Evolutionary conservation across 2,888 invertebrate genomes (phyloP).

Genomic region (Synanthedon formicaeformis): DNA sequence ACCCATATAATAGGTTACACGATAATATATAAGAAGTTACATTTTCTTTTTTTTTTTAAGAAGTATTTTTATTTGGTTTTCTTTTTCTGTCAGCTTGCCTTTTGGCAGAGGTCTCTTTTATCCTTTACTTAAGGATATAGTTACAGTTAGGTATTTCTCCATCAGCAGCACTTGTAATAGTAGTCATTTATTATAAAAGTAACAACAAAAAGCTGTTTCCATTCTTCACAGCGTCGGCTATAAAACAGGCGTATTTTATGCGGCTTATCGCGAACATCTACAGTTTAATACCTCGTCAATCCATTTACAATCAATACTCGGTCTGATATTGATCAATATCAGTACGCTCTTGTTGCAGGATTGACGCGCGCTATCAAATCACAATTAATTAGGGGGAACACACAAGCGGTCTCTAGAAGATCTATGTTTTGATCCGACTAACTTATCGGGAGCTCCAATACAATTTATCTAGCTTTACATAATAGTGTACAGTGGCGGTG

Average conservation of each 20-base stretch:
- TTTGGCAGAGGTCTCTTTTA: no score
- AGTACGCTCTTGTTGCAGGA: not conserved
- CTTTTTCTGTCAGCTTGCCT: no score
- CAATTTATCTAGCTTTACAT: no score
- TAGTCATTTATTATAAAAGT: slow-evolving; percentile 2
- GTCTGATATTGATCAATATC: not conserved
- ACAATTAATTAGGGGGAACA: slow-evolving; percentile 44
- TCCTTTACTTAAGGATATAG: no score
- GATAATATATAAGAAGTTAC: no score
- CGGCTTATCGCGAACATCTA: not conserved
- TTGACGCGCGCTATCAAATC: slow-evolving; percentile 28
- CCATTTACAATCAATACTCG: slow-evolving; percentile 12
- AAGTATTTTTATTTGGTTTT: no score
- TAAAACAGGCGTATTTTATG: not conserved
- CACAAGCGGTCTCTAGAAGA: slow-evolving; percentile 7
- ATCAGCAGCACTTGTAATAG: slow-evolving; percentile 16
- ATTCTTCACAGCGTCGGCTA: not conserved
- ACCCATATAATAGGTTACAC: no score
- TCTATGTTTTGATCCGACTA: slow-evolving; percentile 1
- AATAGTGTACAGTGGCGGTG: no score
- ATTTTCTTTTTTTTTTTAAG: no score
- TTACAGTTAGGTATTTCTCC: no score
- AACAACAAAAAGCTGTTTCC: not conserved
- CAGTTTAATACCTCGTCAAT: slow-evolving; percentile 41
- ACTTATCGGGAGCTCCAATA: not conserved